Evolutionary conservation across 2,113 vertebrate genomes (phyloP).

Genomic region (Ranitomeya imitator): DNA sequence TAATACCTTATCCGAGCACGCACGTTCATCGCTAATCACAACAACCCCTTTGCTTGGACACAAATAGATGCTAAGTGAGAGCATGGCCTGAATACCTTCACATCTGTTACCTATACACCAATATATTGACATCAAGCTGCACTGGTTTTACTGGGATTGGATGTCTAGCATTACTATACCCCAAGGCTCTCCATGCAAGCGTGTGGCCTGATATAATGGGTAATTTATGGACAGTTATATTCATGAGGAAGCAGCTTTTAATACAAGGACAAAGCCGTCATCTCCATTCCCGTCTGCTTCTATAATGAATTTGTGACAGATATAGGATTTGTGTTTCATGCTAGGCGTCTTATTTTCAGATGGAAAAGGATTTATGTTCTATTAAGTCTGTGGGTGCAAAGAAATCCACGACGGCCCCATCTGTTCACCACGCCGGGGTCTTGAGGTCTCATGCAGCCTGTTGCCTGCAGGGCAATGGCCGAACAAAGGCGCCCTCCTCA

Average conservation of each 20-base stretch:
- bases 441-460: neutral
- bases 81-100: neutral
- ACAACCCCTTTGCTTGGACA: no score
- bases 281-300: neutral
- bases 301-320: neutral
- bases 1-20: no score
- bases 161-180: neutral
- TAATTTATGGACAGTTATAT: neutral
- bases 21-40: no score
- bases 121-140: neutral
- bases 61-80: no score
- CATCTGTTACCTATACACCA: neutral
- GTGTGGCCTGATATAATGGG: neutral
- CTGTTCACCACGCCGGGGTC: neutral
- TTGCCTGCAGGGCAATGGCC: constrained; percentile 7
- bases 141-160: neutral
- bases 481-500: constrained; percentile 12
- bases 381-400: neutral
- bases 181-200: neutral
- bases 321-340: neutral
- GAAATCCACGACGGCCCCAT: neutral
- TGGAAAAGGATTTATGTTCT: constrained; percentile 23
- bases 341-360: neutral
- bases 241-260: neutral
- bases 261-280: neutral